Evolutionary conservation across 1,140 invertebrate species (phyloP), one percentile per base, ranked within the genome.

Genomic region (Bacillus rossius): DNA sequence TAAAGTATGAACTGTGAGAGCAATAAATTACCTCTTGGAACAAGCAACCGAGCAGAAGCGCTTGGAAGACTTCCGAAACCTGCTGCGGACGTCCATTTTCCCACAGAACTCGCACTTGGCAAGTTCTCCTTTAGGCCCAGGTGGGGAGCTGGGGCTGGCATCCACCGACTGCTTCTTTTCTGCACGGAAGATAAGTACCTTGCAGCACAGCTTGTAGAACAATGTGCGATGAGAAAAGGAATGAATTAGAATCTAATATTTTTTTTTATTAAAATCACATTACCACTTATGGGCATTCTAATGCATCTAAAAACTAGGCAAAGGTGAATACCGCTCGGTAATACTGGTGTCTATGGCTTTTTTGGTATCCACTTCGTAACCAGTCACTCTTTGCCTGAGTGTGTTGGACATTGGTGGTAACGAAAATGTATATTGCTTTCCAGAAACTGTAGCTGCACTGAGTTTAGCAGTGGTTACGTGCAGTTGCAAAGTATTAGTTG

Each of bases 91-190:
- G 63, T 88, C 87, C 14, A 85, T 76, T 55, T 84, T 89, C 37
- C 88, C 86, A 70, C 91, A 94, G 41, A 81, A 79, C 71, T 92
- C 90, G 67, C 91, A 94, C 64, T 87, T 89, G 1, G 77, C 80
- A 64, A 79, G 73, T 55, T 84, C 81, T 34, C 73, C 68, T 38
- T 73, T 74, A 55, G 49, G 19, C 19, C 23, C 57, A 8, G 67
- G 67, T 0, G 68, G 29, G 34, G 68, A 16, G 43, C 64, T 69
- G 1, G 59, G 48, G 1, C 63, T 59, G 19, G 54, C 66, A 7
- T 74, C 71, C 52, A 75, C 26, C 50, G 75, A 73, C 43, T 74
- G 66, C 64, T 79, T 80, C 60, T 80, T 80, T 42, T 55, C 53
- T 55, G 51, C 23, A 19, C 40, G n/a, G n/a, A n/a, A 51, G 25